These are phyloP conservation scores for Rhagoletis pomonella DNA, from an alignment of 1,140 invertebrate genomes.

Conservation along the genomic window DNA sequence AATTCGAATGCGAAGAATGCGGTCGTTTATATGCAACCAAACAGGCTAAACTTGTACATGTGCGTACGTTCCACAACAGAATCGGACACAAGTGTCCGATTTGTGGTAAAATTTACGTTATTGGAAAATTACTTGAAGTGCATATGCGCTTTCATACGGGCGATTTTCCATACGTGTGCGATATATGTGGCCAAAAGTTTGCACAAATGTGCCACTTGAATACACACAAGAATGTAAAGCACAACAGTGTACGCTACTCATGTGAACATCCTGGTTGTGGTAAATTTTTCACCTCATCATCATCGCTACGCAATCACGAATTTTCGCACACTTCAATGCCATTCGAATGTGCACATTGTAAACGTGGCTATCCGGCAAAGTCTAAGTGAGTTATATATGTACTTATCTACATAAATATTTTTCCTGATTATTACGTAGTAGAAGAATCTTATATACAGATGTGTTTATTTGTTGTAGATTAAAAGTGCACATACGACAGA, in stretches of 20 bases:
- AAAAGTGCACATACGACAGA: conserved; percentile 59
- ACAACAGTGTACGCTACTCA: conserved; percentile 60
- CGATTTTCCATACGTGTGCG: conserved; percentile 82
- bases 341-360: conserved; percentile 64
- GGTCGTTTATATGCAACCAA: conserved; percentile 61
- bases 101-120: conserved; percentile 75
- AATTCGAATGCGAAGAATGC: conserved; percentile 60
- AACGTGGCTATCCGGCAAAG: conserved; percentile 62
- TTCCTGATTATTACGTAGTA: too few species aligned
- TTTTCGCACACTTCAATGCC: conserved; percentile 64
- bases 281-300: conserved; percentile 63
- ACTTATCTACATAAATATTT: neutral
- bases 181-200: conserved; percentile 85
- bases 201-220: conserved; percentile 77
- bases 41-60: conserved; percentile 61
- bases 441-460: neutral
- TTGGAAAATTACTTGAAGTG: conserved; percentile 77
- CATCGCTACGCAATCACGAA: conserved; percentile 63
- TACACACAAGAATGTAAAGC: conserved; percentile 62
- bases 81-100: conserved; percentile 68
- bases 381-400: conserved; percentile 61
- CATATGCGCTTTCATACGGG: conserved; percentile 80
- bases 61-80: conserved; percentile 58
- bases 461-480: conserved; percentile 58
- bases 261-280: conserved; percentile 61